Evolutionary conservation across 1,140 invertebrate species (phyloP), one percentile per base, ranked within the genome.

Genomic region (Tetramorium parvispinum): DNA sequence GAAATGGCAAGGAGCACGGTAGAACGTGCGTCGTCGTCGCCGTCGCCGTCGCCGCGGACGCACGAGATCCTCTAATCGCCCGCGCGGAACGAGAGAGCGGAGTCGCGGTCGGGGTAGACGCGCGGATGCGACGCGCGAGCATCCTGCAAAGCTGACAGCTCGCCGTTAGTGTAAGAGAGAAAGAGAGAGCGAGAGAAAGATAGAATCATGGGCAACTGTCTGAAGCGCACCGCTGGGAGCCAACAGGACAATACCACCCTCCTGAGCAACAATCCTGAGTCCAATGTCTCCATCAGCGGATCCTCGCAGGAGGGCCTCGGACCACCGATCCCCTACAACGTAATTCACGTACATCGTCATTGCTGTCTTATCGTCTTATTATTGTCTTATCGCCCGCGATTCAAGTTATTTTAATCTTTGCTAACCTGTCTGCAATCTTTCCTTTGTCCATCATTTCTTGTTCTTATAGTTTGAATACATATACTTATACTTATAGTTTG

Each of bases 191-290:
- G n/a, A 66, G 0, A 66, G 37, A 66, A 27, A 21, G 65, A 46
- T 21, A 68, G 81, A 88, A 88, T 2, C 83, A 96, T 96, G 96
- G 96, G 96, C 76, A 96, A 96, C 89, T 96, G 96, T 89, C 89
- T 96, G 46, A 96, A 96, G 93, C 93, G 94, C 57, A 87, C 92
- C 76, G 92, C 92, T 77, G 94, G 95, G 61, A 94, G 93, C 81
- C 95, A 95, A 86, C 95, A 95, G 86, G 96, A 96, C 93, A 96
- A 96, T 91, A 95, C 96, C 53, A 96, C 95, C 46, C 91, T 96
- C 46, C 89, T 96, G 53, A 95, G 94, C 88, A 96, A 95, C 82
- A 95, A 94, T 90, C 90, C 93, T 13, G 95, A 95, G 81, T 91
- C 94, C 87, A 92, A 91, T 18, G 93, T 96, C 61, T 94, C 93